Evolutionary conservation across 2,888 invertebrate species (phyloP), one percentile per base, ranked within the genome.

Genomic region (Calliscelio sp.): DNA sequence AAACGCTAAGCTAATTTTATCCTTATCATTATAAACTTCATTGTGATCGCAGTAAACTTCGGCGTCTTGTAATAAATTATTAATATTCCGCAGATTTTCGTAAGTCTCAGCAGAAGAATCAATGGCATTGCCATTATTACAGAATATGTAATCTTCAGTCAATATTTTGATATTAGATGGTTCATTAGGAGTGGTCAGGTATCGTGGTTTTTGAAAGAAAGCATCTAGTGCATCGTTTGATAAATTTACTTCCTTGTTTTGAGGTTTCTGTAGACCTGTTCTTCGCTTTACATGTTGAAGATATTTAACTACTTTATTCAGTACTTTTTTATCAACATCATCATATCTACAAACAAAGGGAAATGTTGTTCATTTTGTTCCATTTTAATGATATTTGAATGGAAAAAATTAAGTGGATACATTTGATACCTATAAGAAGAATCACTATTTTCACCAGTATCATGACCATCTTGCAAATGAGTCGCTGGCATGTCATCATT

Each of bases 71-170:
- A 79, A 57, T 14, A 79, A 41, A 18, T 71, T 57, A 41, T 71
- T 46, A 38, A 80, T 80, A 10, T 53, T 55, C 24, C 55, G 46
- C n/a, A 57, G 10, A 35, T 80, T 66, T 66, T 80, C 80, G 24
- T 71, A 61, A 8, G 55, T 28, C 11, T 71, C 78, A 11, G 51
- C 46, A 68, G 49, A 41, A 28, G 32, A 41, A 35, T 70, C 53
- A 16, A 38, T n/a, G n/a, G 10, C 24, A 18, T 71, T 63, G 11
- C 71, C 66, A 24, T 55, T 59, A 38, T 81, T 81, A 18, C 81
- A 81, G n/a, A 82, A 65, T 25, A 82, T 73, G 35, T 73, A 82
- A 73, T 82, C 77, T 59, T 73, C 66, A 0, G 82, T 73, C 10
- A 73, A 38, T n/a, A 77, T 41, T 53, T 82, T 77, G 2, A 82